These are phyloP conservation scores for Echeneis naucrates DNA, from an alignment of 2,797 vertebrate genomes.

Conservation along the genomic window DNA sequence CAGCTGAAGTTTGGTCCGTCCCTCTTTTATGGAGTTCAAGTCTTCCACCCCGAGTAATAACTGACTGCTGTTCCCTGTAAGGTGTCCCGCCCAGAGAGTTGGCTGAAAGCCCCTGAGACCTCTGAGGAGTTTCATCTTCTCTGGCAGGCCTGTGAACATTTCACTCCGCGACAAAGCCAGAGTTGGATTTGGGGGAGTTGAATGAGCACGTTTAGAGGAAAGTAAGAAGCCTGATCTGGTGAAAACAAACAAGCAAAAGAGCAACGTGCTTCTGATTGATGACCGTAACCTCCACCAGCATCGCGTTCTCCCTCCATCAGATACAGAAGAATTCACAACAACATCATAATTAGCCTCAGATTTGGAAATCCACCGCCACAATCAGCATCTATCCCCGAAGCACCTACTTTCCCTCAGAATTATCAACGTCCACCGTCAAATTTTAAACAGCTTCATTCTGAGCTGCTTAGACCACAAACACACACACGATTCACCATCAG, in stretches of 20 bases:
- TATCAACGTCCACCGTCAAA: constrained; percentile 22
- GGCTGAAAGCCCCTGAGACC: background rate
- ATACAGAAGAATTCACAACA: constrained; percentile 37
- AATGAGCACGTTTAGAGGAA: constrained; percentile 10
- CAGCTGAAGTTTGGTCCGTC: too few relatives aligned
- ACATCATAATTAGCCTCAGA: constrained; percentile 61
- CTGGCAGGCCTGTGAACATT: background rate
- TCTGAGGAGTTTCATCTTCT: background rate
- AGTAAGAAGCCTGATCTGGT: background rate
- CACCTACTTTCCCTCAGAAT: background rate
- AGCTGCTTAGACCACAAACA: constrained; percentile 22
- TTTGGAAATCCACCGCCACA: constrained; percentile 59
- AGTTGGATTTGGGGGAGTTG: too few relatives aligned
- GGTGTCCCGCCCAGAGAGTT: constrained; percentile 3
- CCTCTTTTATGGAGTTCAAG: too few relatives aligned
- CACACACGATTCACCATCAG: constrained; percentile 23
- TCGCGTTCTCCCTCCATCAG: constrained; percentile 1
- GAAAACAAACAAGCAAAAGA: constrained; percentile 15
- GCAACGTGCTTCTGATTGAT: constrained; percentile 22
- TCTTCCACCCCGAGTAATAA: too few relatives aligned
- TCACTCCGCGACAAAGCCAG: constrained; percentile 9
- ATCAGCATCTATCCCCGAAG: constrained; percentile 28
- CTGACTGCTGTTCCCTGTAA: background rate
- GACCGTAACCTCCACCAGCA: constrained; percentile 34
- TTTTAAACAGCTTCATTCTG: constrained; percentile 35